Conservation (phyloP, 2,113 vertebrate genomes). For the Arothron firmamentum region DNA sequence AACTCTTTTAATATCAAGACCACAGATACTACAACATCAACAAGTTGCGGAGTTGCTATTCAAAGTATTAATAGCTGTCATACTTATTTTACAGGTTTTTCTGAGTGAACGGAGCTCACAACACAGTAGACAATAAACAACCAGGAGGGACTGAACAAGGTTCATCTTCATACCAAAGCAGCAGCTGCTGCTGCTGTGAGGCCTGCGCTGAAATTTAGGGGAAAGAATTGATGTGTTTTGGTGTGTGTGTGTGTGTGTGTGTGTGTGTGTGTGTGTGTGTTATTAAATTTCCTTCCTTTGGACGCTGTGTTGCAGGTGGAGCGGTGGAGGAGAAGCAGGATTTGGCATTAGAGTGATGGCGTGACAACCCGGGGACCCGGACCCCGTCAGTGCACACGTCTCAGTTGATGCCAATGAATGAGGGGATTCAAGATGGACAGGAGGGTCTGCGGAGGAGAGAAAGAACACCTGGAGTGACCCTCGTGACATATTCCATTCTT, state of each 20-base stretch:
- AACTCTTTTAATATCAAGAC: conserved; percentile 63
- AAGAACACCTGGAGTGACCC: conserved; percentile 2
- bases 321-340: conserved; percentile 37
- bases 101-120: conserved; percentile 40
- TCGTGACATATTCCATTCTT: background rate
- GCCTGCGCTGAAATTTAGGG: conserved; percentile 24
- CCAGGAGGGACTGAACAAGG: conserved; percentile 26
- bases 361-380: conserved; percentile 42
- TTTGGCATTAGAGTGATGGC: conserved; percentile 40
- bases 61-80: conserved; percentile 44
- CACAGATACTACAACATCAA: conserved; percentile 64
- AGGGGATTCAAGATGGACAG: conserved; percentile 54
- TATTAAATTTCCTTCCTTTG: conserved; percentile 14
- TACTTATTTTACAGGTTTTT: conserved; percentile 15
- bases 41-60: conserved; percentile 59
- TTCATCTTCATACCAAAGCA: conserved; percentile 40
- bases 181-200: conserved; percentile 33
- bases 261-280: conserved; percentile 18
- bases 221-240: conserved; percentile 3
- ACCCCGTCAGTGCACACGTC: conserved; percentile 52
- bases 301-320: conserved; percentile 43
- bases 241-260: no score
- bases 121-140: conserved; percentile 38
- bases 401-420: conserved; percentile 56
- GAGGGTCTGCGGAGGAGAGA: conserved; percentile 56